phyloP scores from a whole-genome alignment of 2,888 invertebrate species.

The Lomographa bimaculata region DNA sequence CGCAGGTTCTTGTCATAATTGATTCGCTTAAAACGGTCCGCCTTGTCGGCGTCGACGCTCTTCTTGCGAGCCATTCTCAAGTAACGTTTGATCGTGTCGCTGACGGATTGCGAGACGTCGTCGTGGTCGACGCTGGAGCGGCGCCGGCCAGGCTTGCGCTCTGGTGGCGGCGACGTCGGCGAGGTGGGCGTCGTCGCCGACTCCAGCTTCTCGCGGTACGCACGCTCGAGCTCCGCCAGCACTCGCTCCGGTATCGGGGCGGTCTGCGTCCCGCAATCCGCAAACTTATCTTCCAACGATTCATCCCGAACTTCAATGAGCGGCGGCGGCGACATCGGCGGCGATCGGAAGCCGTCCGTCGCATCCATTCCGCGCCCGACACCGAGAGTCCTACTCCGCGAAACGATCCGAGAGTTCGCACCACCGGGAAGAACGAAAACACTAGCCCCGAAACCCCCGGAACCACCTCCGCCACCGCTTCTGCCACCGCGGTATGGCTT shows the following conservation, averaged over 20 bases:
- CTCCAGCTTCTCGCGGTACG: slow-evolving; percentile 69
- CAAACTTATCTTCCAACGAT: slow-evolving; percentile 79
- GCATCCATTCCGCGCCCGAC: slow-evolving; percentile 52
- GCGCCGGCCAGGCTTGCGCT: slow-evolving; percentile 77
- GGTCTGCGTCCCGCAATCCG: slow-evolving; percentile 85
- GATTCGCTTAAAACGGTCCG: slow-evolving; percentile 92
- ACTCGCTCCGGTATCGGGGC: slow-evolving; percentile 82
- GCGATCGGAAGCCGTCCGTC: slow-evolving; percentile 58
- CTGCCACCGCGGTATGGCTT: slow-evolving; percentile 77
- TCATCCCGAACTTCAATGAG: slow-evolving; percentile 87
- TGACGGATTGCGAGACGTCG: slow-evolving; percentile 93
- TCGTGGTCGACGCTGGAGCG: slow-evolving; percentile 92
- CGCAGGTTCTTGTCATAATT: slow-evolving; percentile 94
- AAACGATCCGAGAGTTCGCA: slow-evolving; percentile 47
- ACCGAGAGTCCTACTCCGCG: slow-evolving; percentile 53
- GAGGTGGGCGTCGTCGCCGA: slow-evolving; percentile 69
- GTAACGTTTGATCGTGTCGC: slow-evolving; percentile 94
- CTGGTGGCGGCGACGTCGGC: slow-evolving; percentile 68
- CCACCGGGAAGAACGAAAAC: slow-evolving; percentile 65
- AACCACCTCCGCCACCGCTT: slow-evolving; percentile 54
- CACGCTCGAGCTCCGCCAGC: slow-evolving; percentile 74
- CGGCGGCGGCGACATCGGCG: slow-evolving; percentile 85
- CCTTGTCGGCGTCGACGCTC: slow-evolving; percentile 91
- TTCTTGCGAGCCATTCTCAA: slow-evolving; percentile 94
- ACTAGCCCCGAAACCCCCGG: slow-evolving; percentile 61